These are phyloP conservation scores for Microctonus brassicae DNA, from an alignment of 2,888 invertebrate genomes.

Conservation along the genomic window DNA sequence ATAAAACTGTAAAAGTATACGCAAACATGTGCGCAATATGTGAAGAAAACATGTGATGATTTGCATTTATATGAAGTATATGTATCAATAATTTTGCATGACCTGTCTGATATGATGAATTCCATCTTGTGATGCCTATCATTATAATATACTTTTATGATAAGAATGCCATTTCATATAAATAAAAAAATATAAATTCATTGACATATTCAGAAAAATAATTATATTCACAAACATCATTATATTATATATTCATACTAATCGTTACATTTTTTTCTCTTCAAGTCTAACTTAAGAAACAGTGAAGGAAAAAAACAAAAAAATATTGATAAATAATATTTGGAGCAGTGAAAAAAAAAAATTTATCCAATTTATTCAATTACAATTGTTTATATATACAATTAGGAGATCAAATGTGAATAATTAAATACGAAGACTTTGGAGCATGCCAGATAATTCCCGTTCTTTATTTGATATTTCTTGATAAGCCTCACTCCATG, in stretches of 20 bases:
- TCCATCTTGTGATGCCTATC: conserved; percentile 63
- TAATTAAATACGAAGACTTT: conserved; percentile 48
- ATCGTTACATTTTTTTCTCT: not conserved
- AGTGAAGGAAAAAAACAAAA: not conserved
- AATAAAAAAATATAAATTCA: conserved; percentile 54
- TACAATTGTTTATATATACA: not conserved
- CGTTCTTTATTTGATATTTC: conserved; percentile 69
- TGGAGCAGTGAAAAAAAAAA: not conserved
- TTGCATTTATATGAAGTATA: conserved; percentile 44
- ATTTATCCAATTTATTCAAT: not conserved
- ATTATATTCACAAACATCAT: not conserved
- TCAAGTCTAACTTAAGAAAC: not conserved
- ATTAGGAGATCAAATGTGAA: not conserved
- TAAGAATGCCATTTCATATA: conserved; percentile 64
- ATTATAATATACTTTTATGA: conserved; percentile 69
- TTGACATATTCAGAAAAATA: conserved; percentile 18
- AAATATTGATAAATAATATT: not conserved
- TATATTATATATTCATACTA: not conserved
- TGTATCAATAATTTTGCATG: conserved; percentile 48
- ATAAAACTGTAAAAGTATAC: not conserved
- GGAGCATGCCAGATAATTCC: conserved; percentile 66
- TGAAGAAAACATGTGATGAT: conserved; percentile 42
- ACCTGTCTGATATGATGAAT: conserved; percentile 62
- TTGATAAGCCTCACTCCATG: conserved; percentile 71
- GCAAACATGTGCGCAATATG: not conserved